Evolutionary conservation across 2,888 invertebrate species (phyloP), one percentile per base, ranked within the genome.

Genomic region (Alloscopus bannaensis): DNA sequence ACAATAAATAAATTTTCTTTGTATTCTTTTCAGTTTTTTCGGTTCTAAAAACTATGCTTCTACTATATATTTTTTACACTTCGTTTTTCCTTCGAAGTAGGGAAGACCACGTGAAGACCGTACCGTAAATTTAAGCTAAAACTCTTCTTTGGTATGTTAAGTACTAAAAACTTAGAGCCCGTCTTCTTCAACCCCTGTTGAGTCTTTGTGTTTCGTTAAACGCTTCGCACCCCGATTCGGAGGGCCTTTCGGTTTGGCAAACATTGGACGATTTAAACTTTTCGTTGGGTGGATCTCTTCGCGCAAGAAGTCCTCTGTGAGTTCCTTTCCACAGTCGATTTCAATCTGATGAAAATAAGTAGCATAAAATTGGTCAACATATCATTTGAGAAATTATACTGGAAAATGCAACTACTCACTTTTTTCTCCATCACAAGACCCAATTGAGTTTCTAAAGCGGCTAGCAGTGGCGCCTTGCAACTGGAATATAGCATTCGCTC

Each of bases 401-500:
- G 36, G 36, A 13, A 8, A 8, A 8, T 36, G 6, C 13, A 36
- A 8, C 6, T 8, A 13, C 36, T 36, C 36, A 98, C 98, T 92
- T 96, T 94, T 90, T 97, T 98, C 0, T 91, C 91, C 85, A 99
- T 92, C 83, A 92, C 92, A 16, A 98, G 89, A 36, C 95, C 95
- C 87, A 95, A 89, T 64, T 92, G 87, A 45, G 88, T 91, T 86
- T 94, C 92, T 81, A 98, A 93, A 20, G 93, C 92, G 83, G 95
- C 94, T 69, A 97, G 90, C 83, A 99, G 92, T 20, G 97, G 95
- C 80, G 93, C 95, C 89, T 98, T 99, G 89, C 98, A 98, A 87
- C 98, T 98, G 0, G 99, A 98, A 89, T 99, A 99, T 88, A 99
- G 90, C 99, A 99, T 99, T 86, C 98, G 91, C 88, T 99, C 99